Base-by-base conservation (phyloP, 2,113 vertebrate genomes). In the Herpetotheres cachinnans region DNA sequence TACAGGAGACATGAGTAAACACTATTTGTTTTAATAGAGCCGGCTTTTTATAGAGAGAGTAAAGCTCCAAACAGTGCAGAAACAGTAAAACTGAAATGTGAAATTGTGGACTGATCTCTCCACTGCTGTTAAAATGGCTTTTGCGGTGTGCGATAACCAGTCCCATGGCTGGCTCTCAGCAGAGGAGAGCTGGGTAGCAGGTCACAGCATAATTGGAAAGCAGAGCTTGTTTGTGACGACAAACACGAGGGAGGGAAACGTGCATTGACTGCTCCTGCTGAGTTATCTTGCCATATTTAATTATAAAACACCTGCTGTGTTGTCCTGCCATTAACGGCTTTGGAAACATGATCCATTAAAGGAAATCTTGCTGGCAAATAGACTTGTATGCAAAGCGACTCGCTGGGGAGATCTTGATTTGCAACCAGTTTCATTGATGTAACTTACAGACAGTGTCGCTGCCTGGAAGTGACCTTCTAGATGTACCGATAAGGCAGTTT, bases 261-360 rank as follows among this genome's bases (percentile, higher is more conserved):
- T 82, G 82, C 87, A 6, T 49, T n/a, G 66, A 7, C 42, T 10
- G 3, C 61, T 72, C 84, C 78, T 90, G 84, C 90, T 73, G 87
- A 56, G 78, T 65, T 86, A 40, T 78, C 56, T 87, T 83, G 81
- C 70, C 61, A 15, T 62, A 27, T 85, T 93, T 93, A 74, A 95
- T 95, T 94, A 85, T 56, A 47, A 72, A 76, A 52, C 93, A 82
- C 84, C 78, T 87, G 86, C 95, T 87, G 86, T 42, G 78, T 62
- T 91, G 56, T 91, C 58, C 82, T 94, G 82, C 74, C 62, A 7
- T 54, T 93, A 70, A 77, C 11, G 20, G 78, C 84, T 95, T 85
- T 79, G 81, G 96, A 85, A 97, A 90, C 29, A 11, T 15, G 81
- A 27, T 58, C 94, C 21, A 9, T 61, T 87, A 73, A 55, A 91